Conservation (phyloP, 2,888 invertebrate genomes). For the Mesorhabditis spiculigera region DNA sequence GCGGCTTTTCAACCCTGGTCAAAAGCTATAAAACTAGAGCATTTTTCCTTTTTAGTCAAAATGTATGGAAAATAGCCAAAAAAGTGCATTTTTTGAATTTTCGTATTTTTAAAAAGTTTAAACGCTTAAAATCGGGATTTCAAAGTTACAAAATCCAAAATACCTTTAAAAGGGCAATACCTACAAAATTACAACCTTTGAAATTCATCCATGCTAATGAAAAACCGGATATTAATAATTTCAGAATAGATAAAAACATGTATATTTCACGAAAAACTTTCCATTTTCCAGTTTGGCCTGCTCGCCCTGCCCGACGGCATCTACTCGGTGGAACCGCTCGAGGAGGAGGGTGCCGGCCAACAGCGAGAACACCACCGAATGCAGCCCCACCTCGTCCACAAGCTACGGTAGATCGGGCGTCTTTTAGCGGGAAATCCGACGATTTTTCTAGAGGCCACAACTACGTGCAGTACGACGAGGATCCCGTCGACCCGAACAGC, state of each 20-base stretch:
- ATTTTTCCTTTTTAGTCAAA: too few relatives aligned
- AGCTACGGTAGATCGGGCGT: background rate
- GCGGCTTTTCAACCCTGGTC: too few relatives aligned
- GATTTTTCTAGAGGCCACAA: background rate
- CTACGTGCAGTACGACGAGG: background rate
- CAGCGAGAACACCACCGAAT: background rate
- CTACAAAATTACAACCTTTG: too few relatives aligned
- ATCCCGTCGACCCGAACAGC: background rate
- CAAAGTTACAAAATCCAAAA: too few relatives aligned
- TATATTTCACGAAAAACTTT: too few relatives aligned
- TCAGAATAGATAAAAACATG: too few relatives aligned
- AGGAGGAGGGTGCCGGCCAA: conserved; percentile 12
- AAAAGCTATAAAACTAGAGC: too few relatives aligned
- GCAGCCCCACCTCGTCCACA: conserved; percentile 6
- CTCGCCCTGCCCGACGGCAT: conserved; percentile 49
- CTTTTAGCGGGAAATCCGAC: background rate
- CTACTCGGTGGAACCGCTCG: conserved; percentile 48
- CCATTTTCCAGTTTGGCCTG: conserved; percentile 51
- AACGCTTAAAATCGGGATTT: too few relatives aligned
- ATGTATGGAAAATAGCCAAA: too few relatives aligned
- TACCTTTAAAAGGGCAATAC: too few relatives aligned
- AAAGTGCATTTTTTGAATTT: too few relatives aligned
- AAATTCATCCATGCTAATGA: background rate
- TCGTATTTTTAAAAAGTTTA: too few relatives aligned
- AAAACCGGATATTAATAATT: background rate